phyloP scores from a whole-genome alignment of 2,113 vertebrate species.

The Myrmophylax atrothorax region DNA sequence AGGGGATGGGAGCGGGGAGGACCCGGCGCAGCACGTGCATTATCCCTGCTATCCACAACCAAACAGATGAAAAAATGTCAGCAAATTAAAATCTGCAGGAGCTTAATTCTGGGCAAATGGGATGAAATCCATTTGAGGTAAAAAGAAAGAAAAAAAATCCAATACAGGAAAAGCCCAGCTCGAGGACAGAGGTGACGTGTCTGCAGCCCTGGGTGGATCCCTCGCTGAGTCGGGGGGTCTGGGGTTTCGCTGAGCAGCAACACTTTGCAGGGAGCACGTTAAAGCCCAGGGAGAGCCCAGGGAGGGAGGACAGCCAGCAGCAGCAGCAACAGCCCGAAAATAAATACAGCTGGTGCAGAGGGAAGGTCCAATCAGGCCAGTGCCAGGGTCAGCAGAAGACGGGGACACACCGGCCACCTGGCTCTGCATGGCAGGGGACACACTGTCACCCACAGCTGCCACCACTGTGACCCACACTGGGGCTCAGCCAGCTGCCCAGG shows the following conservation, averaged over 20 bases:
- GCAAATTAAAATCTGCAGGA: conserved; percentile 53
- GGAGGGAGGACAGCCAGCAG: background rate
- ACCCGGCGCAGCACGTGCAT: conserved; percentile 31
- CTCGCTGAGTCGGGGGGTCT: background rate
- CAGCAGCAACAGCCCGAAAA: background rate
- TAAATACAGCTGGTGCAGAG: conserved; percentile 11
- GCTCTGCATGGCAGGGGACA: background rate
- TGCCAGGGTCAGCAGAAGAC: background rate
- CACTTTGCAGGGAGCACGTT: background rate
- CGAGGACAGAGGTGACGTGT: background rate
- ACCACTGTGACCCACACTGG: fast-evolving
- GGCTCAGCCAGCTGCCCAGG: background rate
- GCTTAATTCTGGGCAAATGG: conserved; percentile 69
- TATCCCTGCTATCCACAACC: conserved; percentile 69
- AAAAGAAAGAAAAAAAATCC: background rate
- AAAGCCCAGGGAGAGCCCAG: background rate
- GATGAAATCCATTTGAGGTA: conserved; percentile 51
- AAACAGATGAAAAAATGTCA: conserved; percentile 70
- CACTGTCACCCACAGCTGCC: background rate
- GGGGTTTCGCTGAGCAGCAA: background rate
- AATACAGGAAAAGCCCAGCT: background rate
- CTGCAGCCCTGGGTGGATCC: background rate
- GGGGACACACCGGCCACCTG: fast-evolving
- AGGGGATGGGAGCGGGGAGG: conserved; percentile 22
- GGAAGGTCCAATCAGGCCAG: conserved; percentile 27